phyloP scores from a whole-genome alignment of 2,113 vertebrate species.

The Zosterops japonicus region DNA sequence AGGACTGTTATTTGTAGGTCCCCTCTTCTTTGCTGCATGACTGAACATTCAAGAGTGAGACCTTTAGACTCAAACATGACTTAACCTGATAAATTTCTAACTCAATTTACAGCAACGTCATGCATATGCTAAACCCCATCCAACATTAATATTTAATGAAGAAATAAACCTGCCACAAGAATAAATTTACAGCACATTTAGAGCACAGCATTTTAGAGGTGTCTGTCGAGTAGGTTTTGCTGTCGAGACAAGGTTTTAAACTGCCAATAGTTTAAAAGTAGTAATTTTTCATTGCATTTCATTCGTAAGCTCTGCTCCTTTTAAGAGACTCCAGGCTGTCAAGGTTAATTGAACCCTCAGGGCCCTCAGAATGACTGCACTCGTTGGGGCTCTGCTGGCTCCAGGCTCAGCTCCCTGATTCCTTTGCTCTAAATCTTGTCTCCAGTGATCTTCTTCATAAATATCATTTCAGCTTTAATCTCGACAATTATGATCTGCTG shows the following conservation, averaged over 20 bases:
- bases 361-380: slow-evolving; percentile 6
- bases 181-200: slow-evolving; percentile 63
- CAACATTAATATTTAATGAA: slow-evolving; percentile 69
- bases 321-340: slow-evolving; percentile 58
- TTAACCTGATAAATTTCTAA: slow-evolving; percentile 59
- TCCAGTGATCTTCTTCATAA: slow-evolving; percentile 36
- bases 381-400: slow-evolving; percentile 25
- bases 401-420: slow-evolving; percentile 2
- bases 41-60: slow-evolving; percentile 23
- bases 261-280: slow-evolving; percentile 62
- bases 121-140: slow-evolving; percentile 54
- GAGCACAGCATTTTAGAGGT: slow-evolving; percentile 5
- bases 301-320: slow-evolving; percentile 17
- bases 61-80: slow-evolving; percentile 41
- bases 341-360: slow-evolving; percentile 69
- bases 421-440: slow-evolving; percentile 45
- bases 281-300: slow-evolving; percentile 59
- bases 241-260: slow-evolving; percentile 64
- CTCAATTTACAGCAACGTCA: slow-evolving; percentile 59
- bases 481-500: not conserved
- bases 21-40: not conserved
- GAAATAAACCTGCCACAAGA: slow-evolving; percentile 67
- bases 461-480: slow-evolving; percentile 47
- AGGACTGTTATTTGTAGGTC: not conserved
- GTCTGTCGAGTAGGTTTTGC: slow-evolving; percentile 41